phyloP scores from a whole-genome alignment of 2,888 invertebrate species.

The Drosophila meridiana region DNA sequence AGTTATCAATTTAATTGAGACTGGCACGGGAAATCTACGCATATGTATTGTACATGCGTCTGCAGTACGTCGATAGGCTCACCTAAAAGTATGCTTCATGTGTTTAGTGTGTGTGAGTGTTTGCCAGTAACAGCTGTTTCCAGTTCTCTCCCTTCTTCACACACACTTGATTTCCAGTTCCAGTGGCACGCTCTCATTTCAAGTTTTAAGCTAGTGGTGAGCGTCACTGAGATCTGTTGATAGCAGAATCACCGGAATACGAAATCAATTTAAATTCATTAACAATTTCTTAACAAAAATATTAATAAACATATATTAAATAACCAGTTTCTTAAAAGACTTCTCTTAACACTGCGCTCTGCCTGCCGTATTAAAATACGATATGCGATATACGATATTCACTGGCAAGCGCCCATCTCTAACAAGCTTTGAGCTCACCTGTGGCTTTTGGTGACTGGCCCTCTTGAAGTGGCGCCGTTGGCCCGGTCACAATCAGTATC shows the following conservation, averaged over 20 bases:
- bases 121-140: constrained; percentile 24
- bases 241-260: background rate
- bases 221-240: background rate
- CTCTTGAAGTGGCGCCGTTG: constrained; percentile 45
- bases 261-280: background rate
- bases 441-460: constrained; percentile 62
- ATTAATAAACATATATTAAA: background rate
- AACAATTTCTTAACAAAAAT: background rate
- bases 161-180: constrained; percentile 6
- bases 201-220: constrained; percentile 55
- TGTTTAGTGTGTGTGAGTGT: background rate
- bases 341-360: background rate
- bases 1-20: constrained; percentile 34
- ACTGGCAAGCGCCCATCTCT: constrained; percentile 32
- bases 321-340: background rate
- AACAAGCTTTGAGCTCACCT: constrained; percentile 56
- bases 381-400: constrained; percentile 5
- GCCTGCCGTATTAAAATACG: background rate
- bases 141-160: constrained; percentile 19
- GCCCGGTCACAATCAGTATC: constrained; percentile 63
- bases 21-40: background rate
- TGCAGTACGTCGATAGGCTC: background rate
- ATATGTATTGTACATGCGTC: too few relatives aligned
- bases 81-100: constrained; percentile 49
- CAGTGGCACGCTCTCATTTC: constrained; percentile 41